A percentile compares a stretch with the other conserved stretches of the same genome.
Conservation (phyloP, 2,888 invertebrate genomes). For the Imbricaverruca yamaguchii region DNA sequence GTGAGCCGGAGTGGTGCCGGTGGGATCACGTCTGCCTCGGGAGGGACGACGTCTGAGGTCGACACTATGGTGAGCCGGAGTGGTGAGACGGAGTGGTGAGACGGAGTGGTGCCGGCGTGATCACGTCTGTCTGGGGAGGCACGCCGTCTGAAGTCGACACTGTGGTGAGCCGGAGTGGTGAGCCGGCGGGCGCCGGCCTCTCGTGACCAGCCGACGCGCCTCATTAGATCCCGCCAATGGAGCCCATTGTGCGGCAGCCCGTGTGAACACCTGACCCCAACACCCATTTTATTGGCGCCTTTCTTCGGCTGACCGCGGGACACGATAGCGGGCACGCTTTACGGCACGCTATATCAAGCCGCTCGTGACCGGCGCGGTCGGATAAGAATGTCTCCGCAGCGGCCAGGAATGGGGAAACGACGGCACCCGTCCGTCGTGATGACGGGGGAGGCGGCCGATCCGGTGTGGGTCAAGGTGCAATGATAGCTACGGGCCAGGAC, state of each 20-base stretch:
- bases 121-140: too few species aligned
- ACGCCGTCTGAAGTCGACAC: too few species aligned
- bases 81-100: too few species aligned
- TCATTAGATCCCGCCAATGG: not conserved
- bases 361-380: not conserved
- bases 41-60: too few species aligned
- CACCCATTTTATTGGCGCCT: conserved; percentile 4
- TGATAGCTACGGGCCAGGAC: not conserved
- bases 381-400: not conserved
- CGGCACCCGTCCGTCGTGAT: not conserved
- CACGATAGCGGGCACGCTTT: not conserved
- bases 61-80: too few species aligned
- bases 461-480: not conserved
- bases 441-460: not conserved
- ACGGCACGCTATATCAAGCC: not conserved
- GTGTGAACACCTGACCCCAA: not conserved
- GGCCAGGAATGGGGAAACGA: not conserved
- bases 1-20: too few species aligned
- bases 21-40: too few species aligned
- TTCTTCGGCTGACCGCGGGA: not conserved
- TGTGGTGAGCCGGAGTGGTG: too few species aligned
- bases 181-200: too few species aligned
- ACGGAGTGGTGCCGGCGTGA: too few species aligned
- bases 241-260: not conserved
- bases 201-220: not conserved